phyloP scores from a whole-genome alignment of 2,888 invertebrate genomes.

The Pachliopta kotzebuea region DNA sequence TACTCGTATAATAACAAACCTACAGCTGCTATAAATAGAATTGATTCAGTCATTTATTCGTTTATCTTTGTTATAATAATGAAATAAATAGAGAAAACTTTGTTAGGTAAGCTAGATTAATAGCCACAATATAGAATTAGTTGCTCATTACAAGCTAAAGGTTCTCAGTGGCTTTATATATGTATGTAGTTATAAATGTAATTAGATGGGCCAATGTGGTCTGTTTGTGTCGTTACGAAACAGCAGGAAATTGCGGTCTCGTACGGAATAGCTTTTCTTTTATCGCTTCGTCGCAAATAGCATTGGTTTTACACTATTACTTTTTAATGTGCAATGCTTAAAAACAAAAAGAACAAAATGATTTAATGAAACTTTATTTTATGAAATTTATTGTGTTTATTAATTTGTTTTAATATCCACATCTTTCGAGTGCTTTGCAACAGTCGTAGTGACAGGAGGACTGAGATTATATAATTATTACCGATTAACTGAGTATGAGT shows the following conservation, averaged over 20 bases:
- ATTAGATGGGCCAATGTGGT: slow-evolving; percentile 4
- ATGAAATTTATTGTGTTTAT: too few species aligned
- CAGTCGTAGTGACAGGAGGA: too few species aligned
- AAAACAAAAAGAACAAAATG: background rate
- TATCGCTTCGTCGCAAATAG: background rate
- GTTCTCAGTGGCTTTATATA: background rate
- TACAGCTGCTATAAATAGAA: background rate
- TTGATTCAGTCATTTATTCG: background rate
- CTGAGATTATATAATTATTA: too few species aligned
- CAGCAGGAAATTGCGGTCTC: slow-evolving; percentile 1
- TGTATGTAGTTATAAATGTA: slow-evolving; percentile 1
- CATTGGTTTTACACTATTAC: background rate
- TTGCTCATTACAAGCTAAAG: background rate
- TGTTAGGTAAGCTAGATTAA: background rate
- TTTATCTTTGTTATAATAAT: background rate
- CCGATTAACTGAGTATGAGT: too few species aligned
- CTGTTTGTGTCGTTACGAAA: slow-evolving; percentile 2
- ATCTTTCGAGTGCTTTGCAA: too few species aligned
- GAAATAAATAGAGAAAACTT: background rate
- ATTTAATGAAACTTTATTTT: too few species aligned
- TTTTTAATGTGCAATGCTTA: background rate
- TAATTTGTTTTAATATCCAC: too few species aligned
- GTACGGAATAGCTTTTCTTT: background rate
- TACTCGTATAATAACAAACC: background rate
- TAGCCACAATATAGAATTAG: background rate